Conservation (phyloP, 2,797 vertebrate genomes). For the Lutjanus campechanus region DNA sequence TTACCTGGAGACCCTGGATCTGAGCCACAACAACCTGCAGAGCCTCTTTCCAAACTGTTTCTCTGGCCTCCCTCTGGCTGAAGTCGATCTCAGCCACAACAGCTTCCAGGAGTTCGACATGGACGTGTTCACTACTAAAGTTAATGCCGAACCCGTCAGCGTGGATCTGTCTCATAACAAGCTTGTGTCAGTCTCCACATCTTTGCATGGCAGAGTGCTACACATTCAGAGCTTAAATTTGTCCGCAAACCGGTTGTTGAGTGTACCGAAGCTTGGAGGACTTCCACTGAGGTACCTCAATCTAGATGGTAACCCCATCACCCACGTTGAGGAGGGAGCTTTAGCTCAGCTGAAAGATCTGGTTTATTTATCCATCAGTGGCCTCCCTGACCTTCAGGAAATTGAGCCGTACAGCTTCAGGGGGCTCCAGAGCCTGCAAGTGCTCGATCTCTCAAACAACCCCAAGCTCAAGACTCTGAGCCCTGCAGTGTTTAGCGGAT, state of each 20-base stretch:
- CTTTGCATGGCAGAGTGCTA: constrained; percentile 63
- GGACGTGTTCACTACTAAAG: constrained; percentile 87
- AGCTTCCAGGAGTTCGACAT: constrained; percentile 87
- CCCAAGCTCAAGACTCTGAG: constrained; percentile 83
- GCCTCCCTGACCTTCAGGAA: constrained; percentile 81
- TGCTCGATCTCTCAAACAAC: constrained; percentile 93
- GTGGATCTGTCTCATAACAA: constrained; percentile 94
- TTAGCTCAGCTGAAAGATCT: constrained; percentile 90
- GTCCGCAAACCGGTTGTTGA: constrained; percentile 87
- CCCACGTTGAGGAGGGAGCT: constrained; percentile 81
- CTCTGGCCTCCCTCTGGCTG: constrained; percentile 90
- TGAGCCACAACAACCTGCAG: constrained; percentile 93
- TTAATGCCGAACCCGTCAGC: constrained; percentile 87
- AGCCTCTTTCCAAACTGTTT: constrained; percentile 88
- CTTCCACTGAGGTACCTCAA: constrained; percentile 92
- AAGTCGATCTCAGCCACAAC: constrained; percentile 95
- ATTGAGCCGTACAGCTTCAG: constrained; percentile 88
- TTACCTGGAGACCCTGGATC: constrained; percentile 95
- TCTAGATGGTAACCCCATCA: constrained; percentile 91
- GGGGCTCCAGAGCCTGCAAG: constrained; percentile 89
- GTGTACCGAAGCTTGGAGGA: constrained; percentile 86
- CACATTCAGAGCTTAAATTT: constrained; percentile 92
- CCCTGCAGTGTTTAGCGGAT: constrained; percentile 87
- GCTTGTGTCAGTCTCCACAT: constrained; percentile 80
- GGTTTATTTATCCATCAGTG: constrained; percentile 90